Evolutionary conservation across 2,888 invertebrate genomes (phyloP), one percentile per base, ranked within the genome.

Genomic region (Drosophila testacea): DNA sequence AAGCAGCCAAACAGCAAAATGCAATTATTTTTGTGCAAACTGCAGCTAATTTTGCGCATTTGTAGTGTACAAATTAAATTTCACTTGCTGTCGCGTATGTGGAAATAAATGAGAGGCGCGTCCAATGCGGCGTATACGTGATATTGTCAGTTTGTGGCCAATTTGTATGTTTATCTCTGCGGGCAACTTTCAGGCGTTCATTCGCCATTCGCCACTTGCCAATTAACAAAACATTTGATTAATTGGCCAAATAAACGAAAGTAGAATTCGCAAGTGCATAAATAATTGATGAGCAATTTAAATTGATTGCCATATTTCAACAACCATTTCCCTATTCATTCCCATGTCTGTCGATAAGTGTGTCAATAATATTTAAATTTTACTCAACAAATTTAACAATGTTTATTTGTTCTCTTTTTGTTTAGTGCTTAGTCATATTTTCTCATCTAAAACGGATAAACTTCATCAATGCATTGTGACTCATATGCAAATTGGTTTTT

Each of bases 1-100:
- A 22, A 75, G 69, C 52, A 52, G 22, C 56, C 61, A 59, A 65
- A 50, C 56, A 39, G 56, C 64, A 16, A 48, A 56, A 73, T 13
- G 69, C 67, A 73, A 84, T 79, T 77, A 73, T 73, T 62, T 69
- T 57, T 51, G 48, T 48, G 32, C 44, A 22, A 36, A 39, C 30
- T 77, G 65, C 61, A 54, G 48, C 61, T 66, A 72, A 69, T 78
- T 79, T 69, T 41, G 22, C 42, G 55, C 56, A 72, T 75, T 75
- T 60, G 22, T 34, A 32, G n/a, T 39, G 67, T 60, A 57, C 88
- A 79, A 83, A 77, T 88, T 71, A 50, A 83, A 88, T 83, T 83
- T 83, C 81, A 66, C 83, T 79, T 46, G 62, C 51, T 7, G 32
- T 44, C 44, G 44, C 27, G 28, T 44, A 6, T 11, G 27, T 11